Conservation (phyloP, 2,113 vertebrate genomes). For the Tupaia tana region DNA sequence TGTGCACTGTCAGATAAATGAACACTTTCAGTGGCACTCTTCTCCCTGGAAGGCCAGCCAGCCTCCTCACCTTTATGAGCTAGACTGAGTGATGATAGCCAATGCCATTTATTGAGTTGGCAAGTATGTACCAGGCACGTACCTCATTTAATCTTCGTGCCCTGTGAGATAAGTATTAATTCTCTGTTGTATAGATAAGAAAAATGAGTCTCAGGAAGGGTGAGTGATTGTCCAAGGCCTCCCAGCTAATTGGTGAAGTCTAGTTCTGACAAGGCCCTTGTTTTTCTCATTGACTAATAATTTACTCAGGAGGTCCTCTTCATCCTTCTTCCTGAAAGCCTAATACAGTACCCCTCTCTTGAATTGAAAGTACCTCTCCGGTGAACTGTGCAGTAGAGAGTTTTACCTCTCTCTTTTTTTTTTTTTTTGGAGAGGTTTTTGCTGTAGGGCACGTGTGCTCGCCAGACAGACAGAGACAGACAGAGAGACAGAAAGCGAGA, state of each 20-base stretch:
- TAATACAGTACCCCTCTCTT: background rate
- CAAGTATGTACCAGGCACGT: background rate
- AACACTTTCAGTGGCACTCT: background rate
- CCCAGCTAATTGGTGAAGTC: background rate
- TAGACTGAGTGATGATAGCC: background rate
- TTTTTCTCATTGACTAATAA: constrained; percentile 28
- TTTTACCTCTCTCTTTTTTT: background rate
- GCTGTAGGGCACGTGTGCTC: too few relatives aligned
- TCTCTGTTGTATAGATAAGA: constrained; percentile 21
- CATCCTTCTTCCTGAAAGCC: background rate
- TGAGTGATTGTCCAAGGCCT: background rate
- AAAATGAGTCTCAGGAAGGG: background rate
- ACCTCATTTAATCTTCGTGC: background rate
- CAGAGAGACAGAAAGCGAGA: too few relatives aligned
- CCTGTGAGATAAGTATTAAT: background rate
- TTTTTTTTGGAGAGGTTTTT: too few relatives aligned
- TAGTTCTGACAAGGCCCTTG: background rate
- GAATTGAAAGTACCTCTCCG: background rate
- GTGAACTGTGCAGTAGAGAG: background rate
- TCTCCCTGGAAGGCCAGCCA: background rate
- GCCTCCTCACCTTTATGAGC: background rate
- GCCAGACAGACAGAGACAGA: too few relatives aligned
- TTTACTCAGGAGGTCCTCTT: background rate
- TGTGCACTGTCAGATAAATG: background rate
- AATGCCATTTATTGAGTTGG: background rate